Percentiles rank a stretch among this genome's conserved stretches.
These are phyloP conservation scores for Petrocephalus schoutedeni DNA, from an alignment of 2,797 vertebrate species.

Conservation along the genomic window DNA sequence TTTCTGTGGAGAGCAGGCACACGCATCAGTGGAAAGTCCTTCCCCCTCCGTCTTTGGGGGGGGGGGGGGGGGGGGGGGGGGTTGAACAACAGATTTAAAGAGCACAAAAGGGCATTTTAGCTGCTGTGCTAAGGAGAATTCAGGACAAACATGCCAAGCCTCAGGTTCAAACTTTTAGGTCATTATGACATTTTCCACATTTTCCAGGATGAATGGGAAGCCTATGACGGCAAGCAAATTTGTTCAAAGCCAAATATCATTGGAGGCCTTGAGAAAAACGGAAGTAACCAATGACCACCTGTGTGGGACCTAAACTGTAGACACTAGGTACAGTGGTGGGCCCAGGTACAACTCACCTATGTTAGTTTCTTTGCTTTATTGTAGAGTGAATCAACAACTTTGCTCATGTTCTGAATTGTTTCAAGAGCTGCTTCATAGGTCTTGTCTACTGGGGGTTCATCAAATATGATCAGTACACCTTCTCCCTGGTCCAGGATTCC, in stretches of 20 bases:
- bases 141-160: neutral
- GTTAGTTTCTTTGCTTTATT: slow-evolving; percentile 99
- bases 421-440: slow-evolving; percentile 96
- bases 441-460: slow-evolving; percentile 98
- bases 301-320: neutral
- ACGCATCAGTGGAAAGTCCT: neutral
- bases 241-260: neutral
- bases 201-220: neutral
- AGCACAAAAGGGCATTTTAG: neutral
- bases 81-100: neutral
- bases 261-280: neutral
- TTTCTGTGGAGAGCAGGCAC: slow-evolving; percentile 48
- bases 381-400: slow-evolving; percentile 99
- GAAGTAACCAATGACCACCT: neutral
- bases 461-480: slow-evolving; percentile 96
- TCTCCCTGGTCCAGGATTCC: slow-evolving; percentile 97
- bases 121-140: neutral
- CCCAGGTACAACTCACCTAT: slow-evolving; percentile 71
- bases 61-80: neutral
- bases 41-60: neutral
- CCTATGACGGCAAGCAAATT: neutral
- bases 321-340: neutral
- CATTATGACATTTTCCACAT: neutral
- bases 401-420: slow-evolving; percentile 99
- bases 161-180: neutral